Base-by-base conservation (phyloP, 2,797 vertebrate species). In the Phoeniculus purpureus region DNA sequence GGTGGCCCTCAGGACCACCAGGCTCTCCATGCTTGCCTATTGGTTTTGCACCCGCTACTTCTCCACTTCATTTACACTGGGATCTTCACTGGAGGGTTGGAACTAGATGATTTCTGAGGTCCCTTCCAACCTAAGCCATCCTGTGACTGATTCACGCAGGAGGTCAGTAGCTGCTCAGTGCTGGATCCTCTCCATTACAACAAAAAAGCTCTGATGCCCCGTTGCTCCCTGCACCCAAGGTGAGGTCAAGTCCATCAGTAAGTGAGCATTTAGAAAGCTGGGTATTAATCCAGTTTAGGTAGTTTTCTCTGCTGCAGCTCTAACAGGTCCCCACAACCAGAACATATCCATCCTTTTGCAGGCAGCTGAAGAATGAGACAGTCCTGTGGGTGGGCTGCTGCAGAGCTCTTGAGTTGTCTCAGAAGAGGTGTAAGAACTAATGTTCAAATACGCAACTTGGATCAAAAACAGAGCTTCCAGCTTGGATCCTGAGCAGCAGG, bases 11-110 rank as follows among this genome's bases (percentile, higher is more conserved):
- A 64, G 21, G n/a, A 37, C 5, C 8, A 3, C 25, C 47, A 32
- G 15, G 23, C 29, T 66, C 40, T 34, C 16, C 0, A 0, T 2
- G 0, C 62, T 56, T 32, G 55, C 26, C 32, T 32, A 5, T 26
- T 8, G 26, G 34, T 19, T 34, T 79, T 29, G 37, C 20, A 34
- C 17, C 16, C 22, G 3, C 23, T 26, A 3, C 10, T 43, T 34
- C 65, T 52, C 29, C 20, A 10, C 68, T 45, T 40, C 6, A 0
- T 12, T 55, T 15, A 29, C 19, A 7, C 8, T 8, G 43, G 20
- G 43, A 31, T 21, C 51, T 34, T 31, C 2, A 1, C 37, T 37
- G 37, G 37, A 37, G 37, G 37, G 37, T 37, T 37, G 37, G 37
- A 37, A 37, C 37, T 37, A 12, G 37, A 37, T 37, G 37, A 37